Conservation (phyloP, 2,888 invertebrate genomes). For the Anodontia alba region DNA sequence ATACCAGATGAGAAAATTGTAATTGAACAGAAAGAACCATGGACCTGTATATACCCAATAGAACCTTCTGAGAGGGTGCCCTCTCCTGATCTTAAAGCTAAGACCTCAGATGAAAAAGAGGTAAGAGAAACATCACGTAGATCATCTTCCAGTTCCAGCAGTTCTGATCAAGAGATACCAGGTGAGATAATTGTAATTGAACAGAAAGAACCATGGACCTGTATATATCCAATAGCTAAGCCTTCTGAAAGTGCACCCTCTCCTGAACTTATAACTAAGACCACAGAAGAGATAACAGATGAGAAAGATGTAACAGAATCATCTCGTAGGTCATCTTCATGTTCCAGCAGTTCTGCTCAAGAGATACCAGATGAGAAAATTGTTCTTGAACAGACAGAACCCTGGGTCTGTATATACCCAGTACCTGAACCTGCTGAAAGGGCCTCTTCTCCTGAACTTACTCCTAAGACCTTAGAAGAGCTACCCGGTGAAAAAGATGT, state of each 20-base stretch:
- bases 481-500: not conserved
- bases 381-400: not conserved
- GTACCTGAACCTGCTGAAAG: not conserved
- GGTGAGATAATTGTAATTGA: not conserved
- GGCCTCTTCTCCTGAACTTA: not conserved
- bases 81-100: not conserved
- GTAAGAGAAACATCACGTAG: not conserved
- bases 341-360: not conserved
- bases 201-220: not conserved
- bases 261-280: not conserved
- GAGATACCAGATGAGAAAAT: too few species aligned
- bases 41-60: not conserved
- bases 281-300: too few species aligned
- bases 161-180: not conserved
- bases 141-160: not conserved
- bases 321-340: not conserved
- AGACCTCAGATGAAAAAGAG: not conserved
- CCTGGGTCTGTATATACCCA: slow-evolving; percentile 1
- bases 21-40: not conserved
- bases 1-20: not conserved
- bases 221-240: not conserved
- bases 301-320: not conserved
- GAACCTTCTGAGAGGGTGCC: not conserved
- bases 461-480: not conserved
- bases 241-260: not conserved